phyloP scores from a whole-genome alignment of 2,888 invertebrate species.

The Cantharis flavilabris region DNA sequence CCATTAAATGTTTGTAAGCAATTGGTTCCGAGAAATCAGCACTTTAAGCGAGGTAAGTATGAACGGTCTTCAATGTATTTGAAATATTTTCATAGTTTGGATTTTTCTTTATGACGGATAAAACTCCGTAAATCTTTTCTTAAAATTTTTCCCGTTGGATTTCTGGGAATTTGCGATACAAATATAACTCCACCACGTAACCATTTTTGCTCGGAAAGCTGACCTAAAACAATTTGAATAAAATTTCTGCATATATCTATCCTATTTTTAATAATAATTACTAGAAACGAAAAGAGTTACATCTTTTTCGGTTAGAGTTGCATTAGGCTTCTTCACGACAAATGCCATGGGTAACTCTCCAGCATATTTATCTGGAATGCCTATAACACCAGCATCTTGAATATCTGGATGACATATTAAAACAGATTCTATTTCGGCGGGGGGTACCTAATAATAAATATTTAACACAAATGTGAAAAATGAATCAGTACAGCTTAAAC shows the following conservation, averaged over 20 bases:
- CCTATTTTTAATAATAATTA: conserved; percentile 20
- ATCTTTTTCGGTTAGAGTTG: conserved; percentile 56
- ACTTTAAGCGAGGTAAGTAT: too few relatives aligned
- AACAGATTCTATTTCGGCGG: conserved; percentile 66
- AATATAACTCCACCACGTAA: conserved; percentile 76
- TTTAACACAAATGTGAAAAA: background rate
- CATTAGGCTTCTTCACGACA: conserved; percentile 66
- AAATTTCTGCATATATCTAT: background rate
- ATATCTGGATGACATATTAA: conserved; percentile 61
- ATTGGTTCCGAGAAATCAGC: too few relatives aligned
- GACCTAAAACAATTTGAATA: conserved; percentile 48
- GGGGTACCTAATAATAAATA: conserved; percentile 36
- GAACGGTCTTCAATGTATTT: too few relatives aligned
- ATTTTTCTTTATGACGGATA: conserved; percentile 35
- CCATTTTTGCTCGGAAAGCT: conserved; percentile 73
- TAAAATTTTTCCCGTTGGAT: conserved; percentile 77
- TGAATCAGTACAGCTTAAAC: too few relatives aligned
- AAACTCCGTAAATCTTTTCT: conserved; percentile 62
- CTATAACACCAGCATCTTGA: conserved; percentile 65
- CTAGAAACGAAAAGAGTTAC: conserved; percentile 56
- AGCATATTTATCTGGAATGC: conserved; percentile 68
- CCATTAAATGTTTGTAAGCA: too few relatives aligned
- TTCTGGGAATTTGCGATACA: conserved; percentile 75
- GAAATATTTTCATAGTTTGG: conserved; percentile 41
- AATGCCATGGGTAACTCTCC: conserved; percentile 82